Evolutionary conservation across 2,113 vertebrate genomes (phyloP), one percentile per base, ranked within the genome.

Genomic region (Panthera leo): DNA sequence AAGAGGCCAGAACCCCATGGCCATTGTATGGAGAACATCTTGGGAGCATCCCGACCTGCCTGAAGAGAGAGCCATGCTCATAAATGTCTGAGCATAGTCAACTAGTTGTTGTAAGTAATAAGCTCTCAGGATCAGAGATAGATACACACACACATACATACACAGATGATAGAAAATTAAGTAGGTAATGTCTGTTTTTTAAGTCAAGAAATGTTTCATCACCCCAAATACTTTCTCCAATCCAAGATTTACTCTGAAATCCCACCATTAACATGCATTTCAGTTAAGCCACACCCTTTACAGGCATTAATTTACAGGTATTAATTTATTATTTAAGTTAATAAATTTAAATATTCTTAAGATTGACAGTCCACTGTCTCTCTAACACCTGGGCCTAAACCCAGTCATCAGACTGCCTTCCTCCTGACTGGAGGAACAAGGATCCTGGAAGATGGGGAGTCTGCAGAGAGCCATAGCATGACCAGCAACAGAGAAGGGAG

Each of bases 41-140:
- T 70, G 23, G 42, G 58, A 96, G 67, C 9, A 58, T 45, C 21
- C 21, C 53, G 31, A 53, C 51, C 53, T 71, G 45, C 67, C 58
- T 39, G 15, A 78, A 71, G 21, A 58, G 19, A 94, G 9, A 82
- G 6, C 15, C 45, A 87, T 10, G 48, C 51, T 96, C 19, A 70
- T n/a, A n/a, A 80, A 55, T 80, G 7, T 70, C 76, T 51, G 48
- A 88, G 5, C 71, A 80, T 16, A 94, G 39, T 45, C 48, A 79
- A 27, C 23, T 58, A 53, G 48, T 87, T 82, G 16, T 63, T 83
- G 42, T 42, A 93, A 93, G 92, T 94, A 94, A 86, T 86, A 93
- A 89, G 73, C 14, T 90, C 13, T 91, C 9, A n/a, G n/a, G 15
- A 89, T 82, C 34, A 85, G 73, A 89, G 42, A 67, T 23, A 27